Evolutionary conservation across 37 sponge, comb jelly and placozoan genomes (phyloP).

Genomic region (Cladorhizidae sp.): DNA sequence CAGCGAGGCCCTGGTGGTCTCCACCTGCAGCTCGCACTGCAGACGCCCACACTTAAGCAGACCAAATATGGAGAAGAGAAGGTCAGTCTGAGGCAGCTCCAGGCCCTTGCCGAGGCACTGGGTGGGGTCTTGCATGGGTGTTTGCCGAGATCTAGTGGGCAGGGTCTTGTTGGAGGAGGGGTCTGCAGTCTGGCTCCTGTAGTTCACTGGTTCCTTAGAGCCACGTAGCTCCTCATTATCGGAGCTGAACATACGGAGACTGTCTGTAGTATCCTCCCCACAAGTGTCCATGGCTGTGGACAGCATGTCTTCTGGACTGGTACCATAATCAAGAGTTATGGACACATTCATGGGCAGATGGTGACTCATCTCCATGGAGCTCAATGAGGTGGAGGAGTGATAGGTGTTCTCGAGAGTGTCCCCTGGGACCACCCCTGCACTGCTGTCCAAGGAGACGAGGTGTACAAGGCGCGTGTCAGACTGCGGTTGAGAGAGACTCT

Average conservation of each 20-base stretch:
- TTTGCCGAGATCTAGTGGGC: background rate
- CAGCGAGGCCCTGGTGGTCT: constrained; percentile 7
- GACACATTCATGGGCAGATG: no score
- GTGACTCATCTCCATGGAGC: no score
- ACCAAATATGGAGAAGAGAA: constrained; percentile 45
- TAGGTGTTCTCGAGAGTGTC: no score
- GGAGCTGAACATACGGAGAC: constrained; percentile 18
- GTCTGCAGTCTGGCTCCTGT: background rate
- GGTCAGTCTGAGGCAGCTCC: constrained; percentile 7
- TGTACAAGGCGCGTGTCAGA: no score
- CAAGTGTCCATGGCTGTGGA: constrained; percentile 28
- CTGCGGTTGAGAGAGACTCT: background rate
- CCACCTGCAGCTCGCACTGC: constrained; percentile 21
- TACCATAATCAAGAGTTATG: background rate
- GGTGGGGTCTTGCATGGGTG: background rate
- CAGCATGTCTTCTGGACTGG: constrained; percentile 11
- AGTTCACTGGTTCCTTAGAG: background rate
- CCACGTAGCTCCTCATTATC: background rate
- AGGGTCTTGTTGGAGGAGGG: no score
- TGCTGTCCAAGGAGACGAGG: no score
- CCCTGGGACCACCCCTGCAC: no score
- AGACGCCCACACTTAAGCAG: constrained; percentile 20
- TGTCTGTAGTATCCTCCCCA: constrained; percentile 27
- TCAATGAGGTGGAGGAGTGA: no score
- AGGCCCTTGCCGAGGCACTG: background rate